Conservation (phyloP, 2,113 vertebrate species). For the Ictalurus punctatus region DNA sequence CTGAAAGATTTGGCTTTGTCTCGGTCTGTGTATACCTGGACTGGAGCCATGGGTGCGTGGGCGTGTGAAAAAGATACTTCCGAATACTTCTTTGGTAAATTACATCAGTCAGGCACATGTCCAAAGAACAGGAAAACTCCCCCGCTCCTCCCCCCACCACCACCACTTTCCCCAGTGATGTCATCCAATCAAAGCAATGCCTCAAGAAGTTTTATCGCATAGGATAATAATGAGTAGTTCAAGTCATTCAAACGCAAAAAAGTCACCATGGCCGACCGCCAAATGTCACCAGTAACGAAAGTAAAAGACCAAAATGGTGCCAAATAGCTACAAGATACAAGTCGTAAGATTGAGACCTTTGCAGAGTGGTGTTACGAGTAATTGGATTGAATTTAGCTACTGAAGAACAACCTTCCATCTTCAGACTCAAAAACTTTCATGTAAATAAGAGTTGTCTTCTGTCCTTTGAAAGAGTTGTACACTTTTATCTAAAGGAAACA, state of each 20-base stretch:
- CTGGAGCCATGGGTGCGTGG: background rate
- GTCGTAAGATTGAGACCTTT: background rate
- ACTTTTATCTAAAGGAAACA: background rate
- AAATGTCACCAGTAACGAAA: background rate
- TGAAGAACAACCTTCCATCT: background rate
- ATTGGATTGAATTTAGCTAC: background rate
- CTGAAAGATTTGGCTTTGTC: background rate
- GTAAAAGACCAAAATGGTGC: background rate
- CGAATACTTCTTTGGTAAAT: background rate
- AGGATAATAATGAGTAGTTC: background rate
- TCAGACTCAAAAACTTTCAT: background rate
- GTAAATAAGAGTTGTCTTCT: background rate
- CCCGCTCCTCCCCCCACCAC: background rate
- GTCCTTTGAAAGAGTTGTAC: background rate
- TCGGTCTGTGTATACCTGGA: background rate
- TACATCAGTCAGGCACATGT: background rate
- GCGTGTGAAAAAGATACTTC: background rate
- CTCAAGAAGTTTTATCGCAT: background rate
- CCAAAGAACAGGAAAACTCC: background rate
- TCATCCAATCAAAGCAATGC: conserved; percentile 20
- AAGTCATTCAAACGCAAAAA: background rate
- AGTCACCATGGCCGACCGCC: background rate
- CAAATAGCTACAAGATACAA: background rate
- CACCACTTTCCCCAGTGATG: background rate
- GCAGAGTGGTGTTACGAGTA: background rate